A percentile compares a stretch with the other conserved stretches of the same genome.
Conservation (phyloP, 2,113 vertebrate genomes). For the Tachysurus vachellii region DNA sequence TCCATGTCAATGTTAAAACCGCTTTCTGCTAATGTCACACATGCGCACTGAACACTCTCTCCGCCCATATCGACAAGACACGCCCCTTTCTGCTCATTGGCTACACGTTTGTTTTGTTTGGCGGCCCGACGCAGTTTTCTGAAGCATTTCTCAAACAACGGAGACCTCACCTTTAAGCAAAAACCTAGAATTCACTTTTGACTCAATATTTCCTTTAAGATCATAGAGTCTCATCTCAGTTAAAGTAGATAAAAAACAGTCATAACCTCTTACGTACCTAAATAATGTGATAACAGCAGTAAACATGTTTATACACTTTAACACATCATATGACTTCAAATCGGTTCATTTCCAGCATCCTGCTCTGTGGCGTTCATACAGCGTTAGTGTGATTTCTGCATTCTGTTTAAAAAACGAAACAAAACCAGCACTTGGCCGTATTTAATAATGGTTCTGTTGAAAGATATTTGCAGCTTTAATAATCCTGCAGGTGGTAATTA, state of each 20-base stretch:
- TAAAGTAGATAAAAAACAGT: background rate
- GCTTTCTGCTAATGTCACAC: too few relatives aligned
- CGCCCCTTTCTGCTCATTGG: too few relatives aligned
- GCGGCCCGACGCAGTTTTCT: too few relatives aligned
- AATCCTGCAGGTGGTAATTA: background rate
- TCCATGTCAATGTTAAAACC: too few relatives aligned
- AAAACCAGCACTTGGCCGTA: background rate
- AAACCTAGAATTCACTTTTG: background rate
- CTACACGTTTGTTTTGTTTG: too few relatives aligned
- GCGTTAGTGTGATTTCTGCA: constrained; percentile 17
- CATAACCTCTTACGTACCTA: background rate
- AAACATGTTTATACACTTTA: constrained; percentile 2
- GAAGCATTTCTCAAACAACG: too few relatives aligned
- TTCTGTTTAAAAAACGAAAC: background rate
- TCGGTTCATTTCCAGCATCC: background rate
- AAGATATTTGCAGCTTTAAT: background rate
- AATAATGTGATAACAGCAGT: constrained; percentile 2
- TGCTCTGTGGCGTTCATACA: constrained; percentile 44
- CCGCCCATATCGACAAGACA: too few relatives aligned
- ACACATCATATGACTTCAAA: constrained; percentile 32
- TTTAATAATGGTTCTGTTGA: background rate
- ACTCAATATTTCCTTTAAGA: background rate
- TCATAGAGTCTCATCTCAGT: background rate
- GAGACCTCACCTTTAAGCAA: too few relatives aligned
- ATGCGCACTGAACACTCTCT: too few relatives aligned